These are phyloP conservation scores for Lasiurus cinereus DNA, from an alignment of 2,113 vertebrate species.

Conservation along the genomic window DNA sequence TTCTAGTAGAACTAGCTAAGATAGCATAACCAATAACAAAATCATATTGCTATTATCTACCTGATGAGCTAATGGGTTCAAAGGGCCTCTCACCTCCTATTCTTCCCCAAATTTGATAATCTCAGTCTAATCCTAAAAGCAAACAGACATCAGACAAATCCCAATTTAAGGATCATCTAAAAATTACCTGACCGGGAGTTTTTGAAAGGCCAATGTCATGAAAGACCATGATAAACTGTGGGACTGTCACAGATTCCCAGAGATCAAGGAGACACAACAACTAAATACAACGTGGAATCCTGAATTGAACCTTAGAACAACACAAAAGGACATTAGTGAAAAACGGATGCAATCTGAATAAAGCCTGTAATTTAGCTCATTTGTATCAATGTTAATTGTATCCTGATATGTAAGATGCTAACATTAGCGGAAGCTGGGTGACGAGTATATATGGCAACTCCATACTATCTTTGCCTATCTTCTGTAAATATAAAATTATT, in stretches of 20 bases:
- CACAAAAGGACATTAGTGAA: background rate
- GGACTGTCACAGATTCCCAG: background rate
- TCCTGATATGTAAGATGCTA: background rate
- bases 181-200: background rate
- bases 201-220: background rate
- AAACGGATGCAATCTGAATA: background rate
- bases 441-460: background rate
- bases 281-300: background rate
- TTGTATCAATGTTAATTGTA: background rate
- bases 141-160: background rate
- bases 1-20: background rate
- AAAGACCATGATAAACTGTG: background rate
- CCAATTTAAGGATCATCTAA: background rate
- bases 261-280: background rate
- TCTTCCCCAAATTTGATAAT: background rate
- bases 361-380: background rate
- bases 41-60: too few relatives aligned
- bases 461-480: background rate
- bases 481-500: background rate
- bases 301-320: background rate
- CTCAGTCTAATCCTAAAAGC: background rate
- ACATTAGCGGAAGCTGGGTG: background rate
- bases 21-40: background rate
- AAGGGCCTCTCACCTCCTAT: background rate
- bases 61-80: rapidly evolving